Conservation (phyloP, 1,140 invertebrate genomes). For the Drosophila sulfurigaster region DNA sequence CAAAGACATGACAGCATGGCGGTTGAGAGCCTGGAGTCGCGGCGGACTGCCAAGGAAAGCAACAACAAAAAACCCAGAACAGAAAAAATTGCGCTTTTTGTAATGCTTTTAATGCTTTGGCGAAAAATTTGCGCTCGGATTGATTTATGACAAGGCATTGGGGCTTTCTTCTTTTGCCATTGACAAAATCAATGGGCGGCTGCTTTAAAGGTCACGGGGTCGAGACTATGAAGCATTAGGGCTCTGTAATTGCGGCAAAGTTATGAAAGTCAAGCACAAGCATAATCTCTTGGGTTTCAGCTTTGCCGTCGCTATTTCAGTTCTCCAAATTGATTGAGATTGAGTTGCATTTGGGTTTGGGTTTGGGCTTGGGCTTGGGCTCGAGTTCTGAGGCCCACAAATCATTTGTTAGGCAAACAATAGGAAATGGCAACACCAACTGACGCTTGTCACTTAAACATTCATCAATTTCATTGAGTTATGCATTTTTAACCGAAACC, state of each 20-base stretch:
- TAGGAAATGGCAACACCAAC: slow-evolving; percentile 49
- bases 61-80: slow-evolving; percentile 11
- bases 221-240: neutral
- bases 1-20: slow-evolving; percentile 77
- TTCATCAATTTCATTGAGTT: slow-evolving; percentile 76
- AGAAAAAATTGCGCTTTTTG: slow-evolving; percentile 65
- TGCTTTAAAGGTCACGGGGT: slow-evolving; percentile 58
- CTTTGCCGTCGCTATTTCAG: neutral
- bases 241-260: slow-evolving; percentile 42
- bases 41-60: neutral
- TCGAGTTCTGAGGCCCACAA: slow-evolving; percentile 1
- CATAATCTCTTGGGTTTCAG: slow-evolving; percentile 36
- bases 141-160: slow-evolving; percentile 69
- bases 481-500: slow-evolving; percentile 55
- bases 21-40: slow-evolving; percentile 1
- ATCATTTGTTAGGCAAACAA: slow-evolving; percentile 58
- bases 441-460: slow-evolving; percentile 64
- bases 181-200: slow-evolving; percentile 70
- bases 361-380: slow-evolving; percentile 13
- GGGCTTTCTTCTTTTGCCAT: slow-evolving; percentile 11
- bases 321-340: slow-evolving; percentile 69
- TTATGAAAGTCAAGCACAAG: slow-evolving; percentile 38
- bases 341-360: slow-evolving; percentile 31
- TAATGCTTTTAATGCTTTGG: slow-evolving; percentile 78
- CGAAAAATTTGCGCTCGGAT: slow-evolving; percentile 63